Evolutionary conservation across 2,797 vertebrate species (phyloP), one percentile per base, ranked within the genome.

Genomic region (Syncerus caffer): DNA sequence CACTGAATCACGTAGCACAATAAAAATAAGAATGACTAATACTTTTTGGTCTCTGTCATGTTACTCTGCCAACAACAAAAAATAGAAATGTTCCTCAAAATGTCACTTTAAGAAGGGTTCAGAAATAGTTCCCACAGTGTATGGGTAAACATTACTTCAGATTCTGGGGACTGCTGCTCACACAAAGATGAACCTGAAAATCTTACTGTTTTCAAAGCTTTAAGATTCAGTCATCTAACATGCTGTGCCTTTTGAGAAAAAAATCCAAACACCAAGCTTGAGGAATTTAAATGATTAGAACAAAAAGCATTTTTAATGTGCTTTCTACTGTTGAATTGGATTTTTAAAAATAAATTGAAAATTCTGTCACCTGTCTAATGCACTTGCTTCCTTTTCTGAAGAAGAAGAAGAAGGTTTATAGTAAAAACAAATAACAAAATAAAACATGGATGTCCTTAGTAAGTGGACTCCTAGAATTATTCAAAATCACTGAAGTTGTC

Each of bases 401-500:
- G 85, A 34, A 34, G 34, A 34, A 34, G 34, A 34, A 34, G 34
- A 97, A 55, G 21, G 55, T 93, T 60, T 95, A 85, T 97, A 83
- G 34, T 62, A 80, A 89, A 91, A 93, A 93, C 80, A 97, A 85
- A 42, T 23, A 51, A 50, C 16, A 58, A 76, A 78, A 79, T 12
- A 87, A 14, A 95, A 80, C 53, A 47, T 23, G 13, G 4, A 45
- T 71, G 85, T 93, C 78, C 64, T 45, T 95, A 86, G 85, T 42
- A 92, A 34, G 31, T 0, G 0, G 47, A 93, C 84, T 95, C 78
- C 2, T 85, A 98, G 94, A 95, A 71, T 90, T 96, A 96, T 76
- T 97, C 89, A 97, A 96, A 98, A 97, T 95, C 90, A 7, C 95
- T 85, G 23, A 83, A 95, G 31, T 88, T 89, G 7, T 96, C 97